Evolutionary conservation across 2,888 invertebrate species (phyloP), one percentile per base, ranked within the genome.

Genomic region (Stegana nigrithorax): DNA sequence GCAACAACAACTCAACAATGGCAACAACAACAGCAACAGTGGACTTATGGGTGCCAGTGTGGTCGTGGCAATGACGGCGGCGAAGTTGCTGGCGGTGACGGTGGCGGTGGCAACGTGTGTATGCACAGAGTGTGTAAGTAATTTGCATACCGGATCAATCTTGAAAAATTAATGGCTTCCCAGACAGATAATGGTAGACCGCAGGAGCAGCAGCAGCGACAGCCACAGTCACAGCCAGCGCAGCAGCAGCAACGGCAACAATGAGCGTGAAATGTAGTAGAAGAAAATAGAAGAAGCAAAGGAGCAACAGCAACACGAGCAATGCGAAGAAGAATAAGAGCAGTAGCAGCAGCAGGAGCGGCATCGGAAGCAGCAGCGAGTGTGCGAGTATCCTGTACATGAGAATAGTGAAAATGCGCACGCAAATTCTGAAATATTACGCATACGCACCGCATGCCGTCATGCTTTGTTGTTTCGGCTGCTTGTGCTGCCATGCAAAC

Each of bases 101-200:
- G n/a, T n/a, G n/a, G n/a, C n/a, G 39, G 39, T n/a, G n/a, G n/a
- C 32, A 12, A 32, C n/a, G n/a, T 32, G 5, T 32, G 6, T 32
- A 36, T 44, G 66, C 72, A 76, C 73, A 74, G 71, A 73, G 73
- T 72, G 70, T 75, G 75, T 72, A 79, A 78, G 79, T 80, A 79
- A 81, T 81, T 81, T 81, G 81, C 81, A 82, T 81, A 81, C 81
- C 81, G 81, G 81, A 82, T 81, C 81, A 82, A 82, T 81, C 81
- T 81, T 81, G 75, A 81, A 81, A 76, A 81, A 81, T 81, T 82
- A 81, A 81, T 81, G 82, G 81, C 76, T 81, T 81, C 78, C 81
- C 80, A 79, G 79, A 74, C 77, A 81, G 81, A 82, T 81, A 81
- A 81, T 74, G 75, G 78, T 73, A 75, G 68, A 72, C 78, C 76